Evolutionary conservation across 2,113 vertebrate genomes (phyloP).

Genomic region (Sprattus sprattus): DNA sequence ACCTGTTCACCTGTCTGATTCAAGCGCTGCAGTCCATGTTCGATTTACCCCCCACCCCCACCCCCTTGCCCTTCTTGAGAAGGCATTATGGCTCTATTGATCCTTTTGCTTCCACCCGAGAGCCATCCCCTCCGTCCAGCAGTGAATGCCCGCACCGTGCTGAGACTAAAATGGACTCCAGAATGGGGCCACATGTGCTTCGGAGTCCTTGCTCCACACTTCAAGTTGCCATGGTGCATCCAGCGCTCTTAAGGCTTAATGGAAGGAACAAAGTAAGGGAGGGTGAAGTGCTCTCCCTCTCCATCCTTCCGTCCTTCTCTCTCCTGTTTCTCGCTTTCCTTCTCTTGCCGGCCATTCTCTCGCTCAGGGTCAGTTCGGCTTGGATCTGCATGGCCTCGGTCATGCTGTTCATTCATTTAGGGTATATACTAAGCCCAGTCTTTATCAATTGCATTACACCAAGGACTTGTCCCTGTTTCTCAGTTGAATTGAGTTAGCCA

Average conservation of each 20-base stretch:
- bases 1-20: slow-evolving; percentile 35
- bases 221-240: slow-evolving; percentile 36
- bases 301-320: neutral
- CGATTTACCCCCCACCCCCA: slow-evolving; percentile 35
- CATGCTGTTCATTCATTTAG: neutral
- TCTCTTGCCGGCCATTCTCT: neutral
- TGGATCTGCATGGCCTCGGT: neutral
- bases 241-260: slow-evolving; percentile 5
- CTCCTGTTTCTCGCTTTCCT: neutral
- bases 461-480: neutral
- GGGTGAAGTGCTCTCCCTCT: slow-evolving; percentile 6
- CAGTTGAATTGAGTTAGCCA: neutral
- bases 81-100: slow-evolving; percentile 43
- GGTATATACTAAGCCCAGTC: neutral
- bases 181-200: neutral
- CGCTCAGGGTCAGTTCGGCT: neutral
- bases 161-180: slow-evolving; percentile 32
- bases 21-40: slow-evolving; percentile 35
- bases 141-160: slow-evolving; percentile 19
- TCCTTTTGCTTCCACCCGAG: slow-evolving; percentile 10
- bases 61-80: slow-evolving; percentile 32
- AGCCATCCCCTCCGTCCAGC: neutral
- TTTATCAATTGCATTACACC: neutral
- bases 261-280: slow-evolving; percentile 18
- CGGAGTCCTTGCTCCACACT: slow-evolving; percentile 27